Base-by-base conservation (phyloP, 2,888 invertebrate species). In the Scaptomyza polygonia region DNA sequence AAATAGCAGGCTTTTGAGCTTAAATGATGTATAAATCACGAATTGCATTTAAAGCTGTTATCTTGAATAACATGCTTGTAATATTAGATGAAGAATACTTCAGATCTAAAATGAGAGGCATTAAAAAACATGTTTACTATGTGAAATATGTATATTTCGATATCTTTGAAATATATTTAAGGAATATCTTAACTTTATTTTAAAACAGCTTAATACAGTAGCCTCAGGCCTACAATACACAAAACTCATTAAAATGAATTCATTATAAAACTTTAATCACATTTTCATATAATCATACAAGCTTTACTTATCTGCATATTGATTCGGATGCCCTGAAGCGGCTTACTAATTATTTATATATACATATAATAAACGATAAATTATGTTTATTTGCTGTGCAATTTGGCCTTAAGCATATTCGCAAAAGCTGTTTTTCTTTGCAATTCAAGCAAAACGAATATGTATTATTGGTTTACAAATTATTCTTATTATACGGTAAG, bases 21-120 rank as follows among this genome's bases (percentile, higher is more conserved):
- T 25, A 39, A 72, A 64, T 67, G 61, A 61, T 68, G 61, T 52
- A 57, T 47, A 54, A 55, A 57, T 65, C 51, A 18, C 36, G 16
- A 43, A 32, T 25, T 12, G n/a, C 36, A 36, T 45, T 55, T 47
- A 57, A 75, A 29, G 2, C 1, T 21, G 21, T 21, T 21, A 29
- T 7, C 29, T 0, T 29, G 8, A 8, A 8, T 8, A 29, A 29
- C 29, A 1, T 29, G 8, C 1, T 29, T 29, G 5, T 11, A 12
- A 34, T 4, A 11, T 5, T 6, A 6, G 25, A 25, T 25, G 3
- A 3, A 25, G 25, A 25, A 25, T 25, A 14, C 6, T n/a, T 3
- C 14, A 4, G 4, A 2, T 3, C 11, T 16, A 3, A 25, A 9
- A 11, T 14, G 25, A 44, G 11, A 11, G 9, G 5, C 3, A 44